Evolutionary conservation across 2,888 invertebrate species (phyloP).

Genomic region (Willowsia nigromaculata): DNA sequence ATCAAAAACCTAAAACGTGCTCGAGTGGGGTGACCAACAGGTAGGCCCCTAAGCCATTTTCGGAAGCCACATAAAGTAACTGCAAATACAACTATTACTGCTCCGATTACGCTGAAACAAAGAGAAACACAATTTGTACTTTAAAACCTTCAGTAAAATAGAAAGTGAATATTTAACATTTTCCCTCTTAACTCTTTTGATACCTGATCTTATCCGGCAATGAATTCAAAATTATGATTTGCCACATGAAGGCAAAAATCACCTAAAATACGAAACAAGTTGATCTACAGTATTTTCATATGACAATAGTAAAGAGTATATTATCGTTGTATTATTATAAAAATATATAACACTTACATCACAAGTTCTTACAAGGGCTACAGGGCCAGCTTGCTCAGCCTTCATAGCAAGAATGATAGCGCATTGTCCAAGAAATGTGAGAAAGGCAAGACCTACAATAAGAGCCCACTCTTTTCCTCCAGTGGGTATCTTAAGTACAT

Average conservation of each 20-base stretch:
- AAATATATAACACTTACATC: constrained; percentile 54
- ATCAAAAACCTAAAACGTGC: constrained; percentile 66
- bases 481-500: constrained; percentile 65
- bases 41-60: constrained; percentile 74
- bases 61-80: constrained; percentile 74
- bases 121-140: neutral
- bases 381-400: constrained; percentile 75
- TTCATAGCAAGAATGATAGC: constrained; percentile 76
- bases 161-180: too few species aligned
- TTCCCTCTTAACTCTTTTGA: too few species aligned
- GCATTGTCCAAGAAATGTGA: constrained; percentile 75
- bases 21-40: constrained; percentile 68
- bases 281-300: neutral
- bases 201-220: constrained; percentile 74
- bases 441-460: constrained; percentile 58
- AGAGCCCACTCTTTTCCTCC: constrained; percentile 62
- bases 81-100: constrained; percentile 72
- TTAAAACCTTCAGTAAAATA: neutral
- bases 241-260: constrained; percentile 73
- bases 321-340: neutral
- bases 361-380: constrained; percentile 69
- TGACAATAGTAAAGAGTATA: neutral
- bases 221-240: constrained; percentile 66
- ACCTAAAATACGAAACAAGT: constrained; percentile 5
- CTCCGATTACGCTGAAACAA: constrained; percentile 71